A percentile compares a stretch with the other conserved stretches of the same genome.
Evolutionary conservation across 2,888 invertebrate genomes (phyloP).

Genomic region (Cyaniris semiargus): DNA sequence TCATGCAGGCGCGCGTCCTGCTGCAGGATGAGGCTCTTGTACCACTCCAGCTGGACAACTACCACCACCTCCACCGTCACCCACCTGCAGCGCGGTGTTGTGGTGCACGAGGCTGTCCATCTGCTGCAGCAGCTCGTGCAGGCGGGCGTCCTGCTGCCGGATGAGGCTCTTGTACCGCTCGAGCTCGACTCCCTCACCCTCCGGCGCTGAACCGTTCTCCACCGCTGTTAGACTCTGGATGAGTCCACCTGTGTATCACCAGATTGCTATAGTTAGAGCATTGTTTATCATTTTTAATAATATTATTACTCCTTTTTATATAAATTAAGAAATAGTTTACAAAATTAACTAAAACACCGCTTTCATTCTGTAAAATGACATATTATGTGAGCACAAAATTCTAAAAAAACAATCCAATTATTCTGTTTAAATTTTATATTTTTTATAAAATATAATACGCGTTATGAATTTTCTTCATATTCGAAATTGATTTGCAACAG

Average conservation of each 20-base stretch:
- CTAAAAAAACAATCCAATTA: no score
- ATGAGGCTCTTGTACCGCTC: slow-evolving; percentile 94
- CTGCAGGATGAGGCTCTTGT: slow-evolving; percentile 88
- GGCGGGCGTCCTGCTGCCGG: slow-evolving; percentile 89
- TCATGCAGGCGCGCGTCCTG: slow-evolving; percentile 87
- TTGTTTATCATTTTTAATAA: no score
- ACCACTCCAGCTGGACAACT: slow-evolving; percentile 82
- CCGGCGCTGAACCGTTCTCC: slow-evolving; percentile 63
- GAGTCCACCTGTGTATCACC: slow-evolving; percentile 52
- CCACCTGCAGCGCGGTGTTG: slow-evolving; percentile 50
- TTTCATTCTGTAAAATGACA: no score
- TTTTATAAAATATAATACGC: no score
- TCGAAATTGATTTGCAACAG: no score
- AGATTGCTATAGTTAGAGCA: background rate
- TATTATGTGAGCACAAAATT: no score
- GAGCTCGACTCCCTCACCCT: slow-evolving; percentile 59
- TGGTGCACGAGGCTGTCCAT: slow-evolving; percentile 62
- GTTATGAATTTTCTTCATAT: no score
- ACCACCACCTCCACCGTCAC: slow-evolving; percentile 1
- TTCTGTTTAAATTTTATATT: no score
- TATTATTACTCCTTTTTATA: no score
- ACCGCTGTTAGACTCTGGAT: slow-evolving; percentile 52
- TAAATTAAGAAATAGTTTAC: no score
- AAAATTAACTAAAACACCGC: no score
- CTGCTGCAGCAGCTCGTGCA: slow-evolving; percentile 75